Percentiles rank a stretch among this genome's conserved stretches.
Evolutionary conservation across 2,797 vertebrate genomes (phyloP).

Genomic region (Darevskia nairensis): DNA sequence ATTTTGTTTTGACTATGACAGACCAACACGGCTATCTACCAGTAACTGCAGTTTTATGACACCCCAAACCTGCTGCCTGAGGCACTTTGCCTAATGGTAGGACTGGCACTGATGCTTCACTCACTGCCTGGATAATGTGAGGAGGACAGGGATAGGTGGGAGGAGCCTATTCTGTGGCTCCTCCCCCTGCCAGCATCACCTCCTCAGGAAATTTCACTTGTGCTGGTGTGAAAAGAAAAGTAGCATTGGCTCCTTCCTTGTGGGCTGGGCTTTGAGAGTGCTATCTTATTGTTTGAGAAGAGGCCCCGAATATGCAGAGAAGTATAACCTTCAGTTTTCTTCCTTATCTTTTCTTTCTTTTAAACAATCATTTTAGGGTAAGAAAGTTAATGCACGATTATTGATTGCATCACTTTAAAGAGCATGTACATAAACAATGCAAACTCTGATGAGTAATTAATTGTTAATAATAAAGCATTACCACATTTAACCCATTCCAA

Average conservation of each 20-base stretch:
- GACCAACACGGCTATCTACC: no score
- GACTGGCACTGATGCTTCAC: background rate
- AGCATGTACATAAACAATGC: slow-evolving; percentile 29
- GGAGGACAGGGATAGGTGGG: background rate
- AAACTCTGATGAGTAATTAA: slow-evolving; percentile 15
- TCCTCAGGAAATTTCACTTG: background rate
- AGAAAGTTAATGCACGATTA: background rate
- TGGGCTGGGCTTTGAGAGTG: no score
- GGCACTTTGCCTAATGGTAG: no score
- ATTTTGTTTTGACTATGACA: no score
- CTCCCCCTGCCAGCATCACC: background rate
- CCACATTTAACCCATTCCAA: slow-evolving; percentile 17
- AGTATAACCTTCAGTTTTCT: background rate
- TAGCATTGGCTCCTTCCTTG: no score
- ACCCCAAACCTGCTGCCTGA: background rate
- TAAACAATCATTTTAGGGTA: no score
- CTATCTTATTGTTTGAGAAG: background rate
- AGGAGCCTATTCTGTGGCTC: background rate
- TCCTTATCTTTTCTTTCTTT: background rate
- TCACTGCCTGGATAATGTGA: background rate
- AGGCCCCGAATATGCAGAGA: background rate
- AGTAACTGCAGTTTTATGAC: background rate
- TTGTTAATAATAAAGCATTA: slow-evolving; percentile 14
- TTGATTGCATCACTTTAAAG: background rate
- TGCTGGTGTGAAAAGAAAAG: background rate